Evolutionary conservation across 2,113 vertebrate genomes (phyloP), one percentile per base, ranked within the genome.

Genomic region (Synchiropus splendidus): DNA sequence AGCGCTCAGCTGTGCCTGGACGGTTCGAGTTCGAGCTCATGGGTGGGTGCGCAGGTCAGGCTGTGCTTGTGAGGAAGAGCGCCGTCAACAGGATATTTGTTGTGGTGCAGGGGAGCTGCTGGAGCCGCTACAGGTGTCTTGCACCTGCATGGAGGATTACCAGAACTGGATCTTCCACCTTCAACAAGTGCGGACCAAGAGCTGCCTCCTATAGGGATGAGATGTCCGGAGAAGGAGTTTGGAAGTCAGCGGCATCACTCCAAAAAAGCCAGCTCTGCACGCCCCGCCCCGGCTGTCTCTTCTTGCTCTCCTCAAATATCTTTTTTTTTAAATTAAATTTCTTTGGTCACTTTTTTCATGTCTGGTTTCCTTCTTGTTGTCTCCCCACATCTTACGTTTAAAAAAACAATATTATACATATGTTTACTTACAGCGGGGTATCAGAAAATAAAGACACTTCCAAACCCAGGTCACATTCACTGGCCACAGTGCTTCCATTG

Each of bases 111-210:
- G 89, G 48, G 83, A 84, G 13, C 58, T 90, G 52, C 57, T 85
- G 80, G 86, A 90, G 50, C 80, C 87, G 1, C 70, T 89, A 63
- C 61, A 83, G 33, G 67, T 90, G 16, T 82, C 71, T 2, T 91
- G 88, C 46, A 64, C 63, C 40, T 68, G 66, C 48, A 61, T 69
- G 50, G 83, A 87, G 41, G 88, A 89, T 55, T 89, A 89, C 37
- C 77, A 86, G 54, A 80, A 55, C 63, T 86, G 83, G 84, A 80
- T 87, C 36, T 89, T 88, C 54, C 79, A 85, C 10, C 59, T 90
- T 47, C 87, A 89, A 41, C 83, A 87, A 85, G 88, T 88, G 10
- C 67, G 44, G 44, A 17, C 35, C 32, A 15, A 13, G 37, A 12
- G 43, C 15, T 15, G 10, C 16, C 12, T 21, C 10, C n/a, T n/a